A percentile compares a stretch with the other conserved stretches of the same genome.
Conservation (phyloP, 2,113 vertebrate genomes). For the Myodes glareolus region DNA sequence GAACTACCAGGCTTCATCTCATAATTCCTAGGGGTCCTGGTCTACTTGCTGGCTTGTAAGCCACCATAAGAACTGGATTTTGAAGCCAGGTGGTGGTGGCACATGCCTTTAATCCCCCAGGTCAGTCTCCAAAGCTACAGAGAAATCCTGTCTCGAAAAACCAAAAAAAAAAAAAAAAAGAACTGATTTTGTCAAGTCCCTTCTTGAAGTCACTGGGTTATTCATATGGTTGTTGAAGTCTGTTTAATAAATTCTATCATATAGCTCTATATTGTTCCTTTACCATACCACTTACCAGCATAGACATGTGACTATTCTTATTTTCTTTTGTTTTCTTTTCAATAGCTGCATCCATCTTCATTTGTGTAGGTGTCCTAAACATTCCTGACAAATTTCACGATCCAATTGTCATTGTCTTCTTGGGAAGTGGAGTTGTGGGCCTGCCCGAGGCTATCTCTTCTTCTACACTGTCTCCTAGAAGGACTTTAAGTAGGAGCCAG, state of each 20-base stretch:
- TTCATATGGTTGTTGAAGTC: background rate
- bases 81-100: too few relatives aligned
- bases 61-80: background rate
- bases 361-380: slow-evolving; percentile 1
- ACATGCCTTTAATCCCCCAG: too few relatives aligned
- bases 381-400: slow-evolving; percentile 49
- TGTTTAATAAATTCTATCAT: background rate
- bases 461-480: background rate
- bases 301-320: background rate
- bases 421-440: background rate
- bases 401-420: background rate
- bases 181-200: background rate
- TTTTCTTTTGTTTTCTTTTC: background rate
- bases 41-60: background rate
- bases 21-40: background rate
- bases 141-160: too few relatives aligned
- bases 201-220: background rate
- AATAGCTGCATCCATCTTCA: slow-evolving; percentile 41
- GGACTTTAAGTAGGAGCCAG: background rate
- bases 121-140: too few relatives aligned
- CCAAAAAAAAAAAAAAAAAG: too few relatives aligned
- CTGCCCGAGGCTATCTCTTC: background rate
- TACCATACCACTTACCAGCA: background rate
- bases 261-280: background rate
- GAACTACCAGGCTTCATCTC: background rate